Evolutionary conservation across 37 sponge, comb jelly and placozoan species (phyloP).

Genomic region (Chondrilla cf. caribensis): DNA sequence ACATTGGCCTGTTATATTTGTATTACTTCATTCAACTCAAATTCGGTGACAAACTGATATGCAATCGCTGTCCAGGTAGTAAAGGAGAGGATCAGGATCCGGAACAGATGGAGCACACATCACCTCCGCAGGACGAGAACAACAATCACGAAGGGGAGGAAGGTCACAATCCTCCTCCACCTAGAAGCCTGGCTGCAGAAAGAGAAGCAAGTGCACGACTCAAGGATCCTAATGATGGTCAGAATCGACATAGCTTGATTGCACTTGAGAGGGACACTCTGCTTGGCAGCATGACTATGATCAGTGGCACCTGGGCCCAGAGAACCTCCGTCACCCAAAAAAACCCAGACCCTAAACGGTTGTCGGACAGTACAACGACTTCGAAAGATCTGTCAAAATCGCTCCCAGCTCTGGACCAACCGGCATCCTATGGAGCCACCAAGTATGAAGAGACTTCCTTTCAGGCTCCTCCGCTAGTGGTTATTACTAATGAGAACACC

Average conservation of each 20-base stretch:
- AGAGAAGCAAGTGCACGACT: background rate
- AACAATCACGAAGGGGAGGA: no score
- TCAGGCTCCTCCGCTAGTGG: background rate
- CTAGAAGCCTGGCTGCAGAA: background rate
- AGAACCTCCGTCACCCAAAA: background rate
- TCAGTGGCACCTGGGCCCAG: background rate
- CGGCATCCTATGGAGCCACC: no score
- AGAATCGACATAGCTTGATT: background rate
- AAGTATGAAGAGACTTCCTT: background rate
- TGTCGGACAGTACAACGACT: background rate
- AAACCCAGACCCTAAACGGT: background rate
- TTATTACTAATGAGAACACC: background rate
- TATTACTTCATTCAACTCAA: slow-evolving; percentile 3
- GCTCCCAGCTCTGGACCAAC: background rate
- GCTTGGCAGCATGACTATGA: background rate
- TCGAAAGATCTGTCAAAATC: background rate
- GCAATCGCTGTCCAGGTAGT: background rate
- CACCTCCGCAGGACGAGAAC: no score
- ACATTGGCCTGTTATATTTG: slow-evolving; percentile 58
- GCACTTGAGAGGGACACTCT: background rate
- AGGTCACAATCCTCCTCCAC: no score
- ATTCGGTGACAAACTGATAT: background rate
- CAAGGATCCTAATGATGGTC: background rate
- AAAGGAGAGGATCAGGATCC: background rate
- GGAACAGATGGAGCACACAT: no score